Base-by-base conservation (phyloP, 2,797 vertebrate genomes). In the Cephalopachus bancanus region DNA sequence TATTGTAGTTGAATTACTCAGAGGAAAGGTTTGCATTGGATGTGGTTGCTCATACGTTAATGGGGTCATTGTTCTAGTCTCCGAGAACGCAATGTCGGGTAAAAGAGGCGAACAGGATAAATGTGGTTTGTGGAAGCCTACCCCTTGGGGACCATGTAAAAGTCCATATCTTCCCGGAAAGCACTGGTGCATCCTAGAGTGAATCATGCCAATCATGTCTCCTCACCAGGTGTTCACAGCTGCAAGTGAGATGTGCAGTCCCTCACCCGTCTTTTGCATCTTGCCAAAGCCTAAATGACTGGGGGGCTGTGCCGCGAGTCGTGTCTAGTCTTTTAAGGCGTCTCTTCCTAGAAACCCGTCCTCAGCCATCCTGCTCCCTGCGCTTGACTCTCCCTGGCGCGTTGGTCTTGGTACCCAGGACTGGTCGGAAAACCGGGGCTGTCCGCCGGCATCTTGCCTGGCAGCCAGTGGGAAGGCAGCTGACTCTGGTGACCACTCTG, bases 391-490 rank as follows among this genome's bases (percentile, higher is more conserved):
- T 94, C 83, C 33, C n/a, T 74, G 57, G 91, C 62, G 44, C 44
- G 44, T 44, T 44, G 44, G 44, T 75, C 14, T 83, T 11, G 65
- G 64, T 53, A 86, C 95, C 79, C 28, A 26, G 83, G 0, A 3
- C 6, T 22, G 88, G 85, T 24, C 69, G 89, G 96, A 94, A 97
- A 87, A 87, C 89, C 51, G 30, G 75, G 59, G 6, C 95, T 97
- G 91, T 96, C 93, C 95, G 91, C 80, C 95, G 95, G 79, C 0
- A 0, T 65, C 89, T 28, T 0, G 0, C 24, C 24, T 51, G 60
- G n/a, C 0, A 87, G 91, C 97, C 94, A 69, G 88, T 94, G 86
- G 96, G 91, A 94, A 96, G 96, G 93, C 88, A 93, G 96, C 95
- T 97, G 81, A 87, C 97, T 97, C 86, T 93, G 86, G 92, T 89